Conservation (phyloP, 53 echinoderm and acorn worm genomes). For the Henricia sp. region DNA sequence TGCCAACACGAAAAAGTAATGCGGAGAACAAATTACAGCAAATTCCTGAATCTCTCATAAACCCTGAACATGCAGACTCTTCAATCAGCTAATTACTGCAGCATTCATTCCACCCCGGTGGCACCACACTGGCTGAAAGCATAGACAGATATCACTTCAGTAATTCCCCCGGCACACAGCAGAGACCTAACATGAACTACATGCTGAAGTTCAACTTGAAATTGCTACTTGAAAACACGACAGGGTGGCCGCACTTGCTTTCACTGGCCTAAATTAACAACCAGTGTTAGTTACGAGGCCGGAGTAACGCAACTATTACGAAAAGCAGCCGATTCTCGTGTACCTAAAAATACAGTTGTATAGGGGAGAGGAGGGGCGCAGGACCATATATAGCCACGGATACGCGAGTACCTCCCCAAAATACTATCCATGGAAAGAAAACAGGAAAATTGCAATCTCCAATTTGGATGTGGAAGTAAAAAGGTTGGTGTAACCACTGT, state of each 20-base stretch:
- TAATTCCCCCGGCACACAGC: not conserved
- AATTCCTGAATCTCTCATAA: too few species aligned
- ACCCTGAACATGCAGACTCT: too few species aligned
- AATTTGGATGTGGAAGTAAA: too few species aligned
- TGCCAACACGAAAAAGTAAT: too few species aligned
- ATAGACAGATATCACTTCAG: conserved; percentile 26
- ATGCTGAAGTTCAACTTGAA: not conserved
- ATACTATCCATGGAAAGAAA: too few species aligned
- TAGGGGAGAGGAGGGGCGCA: too few species aligned
- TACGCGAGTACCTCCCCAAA: too few species aligned
- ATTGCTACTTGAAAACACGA: conserved; percentile 9
- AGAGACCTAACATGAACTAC: not conserved
- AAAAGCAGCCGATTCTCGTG: not conserved
- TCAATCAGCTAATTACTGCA: not conserved
- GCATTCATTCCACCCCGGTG: not conserved
- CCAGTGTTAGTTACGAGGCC: not conserved
- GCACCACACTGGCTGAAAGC: conserved; percentile 23
- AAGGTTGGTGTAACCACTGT: too few species aligned
- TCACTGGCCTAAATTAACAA: not conserved
- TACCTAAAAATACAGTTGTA: too few species aligned
- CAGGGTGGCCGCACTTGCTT: not conserved
- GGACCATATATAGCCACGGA: too few species aligned
- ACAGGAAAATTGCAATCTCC: too few species aligned
- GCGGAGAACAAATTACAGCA: too few species aligned
- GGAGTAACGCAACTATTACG: not conserved